phyloP scores from a whole-genome alignment of 2,797 vertebrate genomes.

The Nothura maculosa region DNA sequence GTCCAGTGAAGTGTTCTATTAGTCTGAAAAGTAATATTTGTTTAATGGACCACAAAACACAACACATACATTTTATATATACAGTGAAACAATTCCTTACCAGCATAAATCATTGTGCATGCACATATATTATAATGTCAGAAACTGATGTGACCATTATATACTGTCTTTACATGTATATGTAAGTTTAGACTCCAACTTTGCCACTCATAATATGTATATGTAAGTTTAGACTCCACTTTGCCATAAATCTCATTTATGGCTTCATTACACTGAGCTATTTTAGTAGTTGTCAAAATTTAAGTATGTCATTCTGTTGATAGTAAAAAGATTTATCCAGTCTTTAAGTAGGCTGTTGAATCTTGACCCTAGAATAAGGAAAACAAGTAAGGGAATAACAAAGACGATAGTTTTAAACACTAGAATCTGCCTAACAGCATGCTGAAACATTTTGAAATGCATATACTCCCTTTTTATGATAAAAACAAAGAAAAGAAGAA shows the following conservation, averaged over 20 bases:
- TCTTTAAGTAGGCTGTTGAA: constrained; percentile 1
- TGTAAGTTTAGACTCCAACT: neutral
- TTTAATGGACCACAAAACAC: neutral
- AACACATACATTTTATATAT: neutral
- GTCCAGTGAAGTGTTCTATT: neutral
- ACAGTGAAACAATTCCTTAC: neutral
- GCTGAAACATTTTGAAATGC: neutral
- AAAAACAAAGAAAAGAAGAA: neutral
- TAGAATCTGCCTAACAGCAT: neutral
- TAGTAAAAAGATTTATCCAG: neutral
- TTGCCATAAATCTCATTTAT: constrained; percentile 18
- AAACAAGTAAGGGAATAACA: neutral
- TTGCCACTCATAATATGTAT: neutral
- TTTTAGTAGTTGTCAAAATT: constrained; percentile 38
- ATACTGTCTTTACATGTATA: neutral
- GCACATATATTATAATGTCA: neutral
- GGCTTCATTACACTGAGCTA: constrained; percentile 4
- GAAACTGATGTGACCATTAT: neutral
- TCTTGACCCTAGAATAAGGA: neutral
- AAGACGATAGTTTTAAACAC: neutral
- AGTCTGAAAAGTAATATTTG: neutral
- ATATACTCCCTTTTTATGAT: fast-evolving
- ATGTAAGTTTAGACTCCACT: neutral
- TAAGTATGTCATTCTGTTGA: constrained; percentile 18
- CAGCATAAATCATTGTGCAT: neutral